These are phyloP conservation scores for Leucoraja erinaceus DNA, from an alignment of 2,113 vertebrate genomes.

Conservation along the genomic window DNA sequence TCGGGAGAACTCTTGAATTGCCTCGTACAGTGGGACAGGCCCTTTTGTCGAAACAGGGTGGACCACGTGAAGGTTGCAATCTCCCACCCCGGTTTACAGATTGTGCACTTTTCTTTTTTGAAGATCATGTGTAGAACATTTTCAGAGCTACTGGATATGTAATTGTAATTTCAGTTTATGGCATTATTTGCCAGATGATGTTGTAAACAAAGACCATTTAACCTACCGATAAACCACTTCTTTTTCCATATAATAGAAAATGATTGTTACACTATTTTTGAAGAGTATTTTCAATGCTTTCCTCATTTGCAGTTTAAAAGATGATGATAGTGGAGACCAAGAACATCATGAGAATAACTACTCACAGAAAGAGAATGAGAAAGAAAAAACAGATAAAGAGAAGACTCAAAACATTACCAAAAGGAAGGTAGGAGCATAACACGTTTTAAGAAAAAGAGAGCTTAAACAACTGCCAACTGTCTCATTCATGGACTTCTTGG, in stretches of 20 bases:
- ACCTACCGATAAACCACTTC: background rate
- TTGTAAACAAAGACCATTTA: background rate
- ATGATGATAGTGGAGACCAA: slow-evolving; percentile 74
- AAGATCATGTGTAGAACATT: background rate
- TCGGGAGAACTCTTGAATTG: too few relatives aligned
- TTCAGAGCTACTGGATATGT: background rate
- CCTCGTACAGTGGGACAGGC: too few relatives aligned
- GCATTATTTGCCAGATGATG: slow-evolving; percentile 7
- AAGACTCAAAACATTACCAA: slow-evolving; percentile 60
- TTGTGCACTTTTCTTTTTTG: background rate
- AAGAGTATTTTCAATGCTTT: background rate
- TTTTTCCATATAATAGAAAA: slow-evolving; percentile 48
- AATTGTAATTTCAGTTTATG: background rate
- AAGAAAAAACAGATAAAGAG: slow-evolving; percentile 70
- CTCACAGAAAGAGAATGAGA: slow-evolving; percentile 81
- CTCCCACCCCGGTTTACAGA: too few relatives aligned
- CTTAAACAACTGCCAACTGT: background rate
- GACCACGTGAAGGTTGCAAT: too few relatives aligned
- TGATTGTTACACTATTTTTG: slow-evolving; percentile 40
- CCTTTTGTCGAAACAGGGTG: too few relatives aligned
- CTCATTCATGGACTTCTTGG: background rate
- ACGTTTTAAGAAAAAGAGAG: background rate
- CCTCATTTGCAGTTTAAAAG: slow-evolving; percentile 60
- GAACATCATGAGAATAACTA: slow-evolving; percentile 74
- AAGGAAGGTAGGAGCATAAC: slow-evolving; percentile 59